phyloP scores from a whole-genome alignment of 2,888 invertebrate genomes.

The Agelastica alni region DNA sequence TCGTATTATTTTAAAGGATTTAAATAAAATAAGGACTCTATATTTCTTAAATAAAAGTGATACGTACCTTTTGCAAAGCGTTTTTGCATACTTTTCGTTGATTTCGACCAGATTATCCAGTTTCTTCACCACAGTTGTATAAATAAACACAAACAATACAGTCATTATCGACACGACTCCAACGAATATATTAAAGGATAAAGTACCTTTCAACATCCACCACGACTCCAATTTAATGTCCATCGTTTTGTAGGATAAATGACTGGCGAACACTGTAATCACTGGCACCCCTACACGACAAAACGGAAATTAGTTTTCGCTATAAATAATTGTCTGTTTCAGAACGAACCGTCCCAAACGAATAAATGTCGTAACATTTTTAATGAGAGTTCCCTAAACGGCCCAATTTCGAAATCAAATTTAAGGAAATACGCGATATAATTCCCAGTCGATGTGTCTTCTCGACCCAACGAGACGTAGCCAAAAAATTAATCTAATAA shows the following conservation, averaged over 20 bases:
- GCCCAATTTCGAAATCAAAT: too few species aligned
- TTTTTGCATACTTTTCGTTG: slow-evolving; percentile 64
- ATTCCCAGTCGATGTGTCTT: too few species aligned
- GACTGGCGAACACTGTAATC: slow-evolving; percentile 68
- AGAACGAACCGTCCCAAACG: too few species aligned
- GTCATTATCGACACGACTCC: slow-evolving; percentile 71
- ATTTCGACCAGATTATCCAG: slow-evolving; percentile 64
- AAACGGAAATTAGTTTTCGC: slow-evolving; percentile 25
- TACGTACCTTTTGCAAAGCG: slow-evolving; percentile 62
- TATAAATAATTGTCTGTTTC: slow-evolving; percentile 14
- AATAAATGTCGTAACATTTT: slow-evolving; percentile 13
- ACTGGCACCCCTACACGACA: slow-evolving; percentile 65
- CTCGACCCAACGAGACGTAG: too few species aligned
- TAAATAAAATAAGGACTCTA: too few species aligned
- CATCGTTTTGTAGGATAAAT: slow-evolving; percentile 68
- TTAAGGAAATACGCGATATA: too few species aligned
- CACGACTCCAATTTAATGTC: slow-evolving; percentile 63
- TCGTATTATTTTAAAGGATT: too few species aligned
- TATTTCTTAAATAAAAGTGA: too few species aligned
- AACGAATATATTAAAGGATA: slow-evolving; percentile 68
- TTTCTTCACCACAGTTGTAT: slow-evolving; percentile 68
- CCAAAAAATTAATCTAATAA: too few species aligned
- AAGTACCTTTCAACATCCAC: slow-evolving; percentile 66
- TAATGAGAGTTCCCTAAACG: too few species aligned
- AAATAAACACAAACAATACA: slow-evolving; percentile 69